These are phyloP conservation scores for Lutraria rhynchaena DNA, from an alignment of 1,140 invertebrate species.

Conservation along the genomic window DNA sequence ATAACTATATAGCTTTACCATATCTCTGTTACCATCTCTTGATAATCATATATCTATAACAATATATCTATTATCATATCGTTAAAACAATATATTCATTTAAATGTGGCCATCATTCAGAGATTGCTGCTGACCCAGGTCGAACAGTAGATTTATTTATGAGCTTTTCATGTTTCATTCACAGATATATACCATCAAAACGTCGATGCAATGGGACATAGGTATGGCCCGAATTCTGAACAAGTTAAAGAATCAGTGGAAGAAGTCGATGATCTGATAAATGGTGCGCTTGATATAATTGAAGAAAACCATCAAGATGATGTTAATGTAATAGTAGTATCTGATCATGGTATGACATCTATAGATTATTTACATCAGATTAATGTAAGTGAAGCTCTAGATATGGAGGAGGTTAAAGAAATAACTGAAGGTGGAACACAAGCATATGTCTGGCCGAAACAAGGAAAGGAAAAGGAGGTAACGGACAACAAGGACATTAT, in stretches of 20 bases:
- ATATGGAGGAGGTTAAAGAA: conserved; percentile 69
- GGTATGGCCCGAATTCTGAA: conserved; percentile 66
- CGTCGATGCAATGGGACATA: conserved; percentile 73
- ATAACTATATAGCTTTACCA: too few relatives aligned
- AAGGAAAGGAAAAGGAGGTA: conserved; percentile 64
- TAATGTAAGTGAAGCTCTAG: conserved; percentile 72
- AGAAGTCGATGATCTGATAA: conserved; percentile 73
- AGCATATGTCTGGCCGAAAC: conserved; percentile 72
- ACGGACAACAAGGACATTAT: too few relatives aligned
- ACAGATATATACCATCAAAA: conserved; percentile 74
- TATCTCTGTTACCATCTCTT: too few relatives aligned
- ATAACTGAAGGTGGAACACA: conserved; percentile 73
- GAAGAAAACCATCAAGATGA: conserved; percentile 40
- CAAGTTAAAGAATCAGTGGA: conserved; percentile 61
- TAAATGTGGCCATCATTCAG: too few relatives aligned
- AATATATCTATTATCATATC: too few relatives aligned
- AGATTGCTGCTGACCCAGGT: too few relatives aligned
- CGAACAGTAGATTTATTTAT: too few relatives aligned
- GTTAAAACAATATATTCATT: too few relatives aligned
- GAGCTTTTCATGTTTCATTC: too few relatives aligned
- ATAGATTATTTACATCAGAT: conserved; percentile 69
- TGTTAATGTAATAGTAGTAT: conserved; percentile 81
- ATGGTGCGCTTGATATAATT: conserved; percentile 67
- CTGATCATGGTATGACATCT: conserved; percentile 82
- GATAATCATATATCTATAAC: too few relatives aligned